These are phyloP conservation scores for Dryadula phaetusa DNA, from an alignment of 2,888 invertebrate genomes.

Conservation along the genomic window DNA sequence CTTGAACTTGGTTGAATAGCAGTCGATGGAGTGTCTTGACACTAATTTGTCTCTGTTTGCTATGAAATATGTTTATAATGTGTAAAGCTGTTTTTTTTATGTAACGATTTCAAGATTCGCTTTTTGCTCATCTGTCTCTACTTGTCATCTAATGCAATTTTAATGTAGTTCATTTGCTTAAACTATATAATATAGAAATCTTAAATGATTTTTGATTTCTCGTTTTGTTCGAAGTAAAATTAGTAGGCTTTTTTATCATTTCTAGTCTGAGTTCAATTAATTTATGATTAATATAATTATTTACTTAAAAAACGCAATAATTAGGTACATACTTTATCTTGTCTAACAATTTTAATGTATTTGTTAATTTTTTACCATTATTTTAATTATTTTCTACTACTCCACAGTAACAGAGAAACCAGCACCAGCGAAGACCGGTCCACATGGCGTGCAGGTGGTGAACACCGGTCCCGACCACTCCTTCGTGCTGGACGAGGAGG, in stretches of 20 bases:
- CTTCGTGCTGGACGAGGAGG: conserved; percentile 94
- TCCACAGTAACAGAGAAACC: conserved; percentile 65
- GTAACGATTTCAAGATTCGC: neutral
- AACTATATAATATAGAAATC: neutral
- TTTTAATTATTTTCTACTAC: neutral
- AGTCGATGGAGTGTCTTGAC: too few species aligned
- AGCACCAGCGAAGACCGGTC: conserved; percentile 58
- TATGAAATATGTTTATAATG: too few species aligned
- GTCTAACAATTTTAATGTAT: neutral
- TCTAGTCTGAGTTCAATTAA: too few species aligned
- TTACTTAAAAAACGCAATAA: too few species aligned
- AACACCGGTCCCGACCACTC: conserved; percentile 93
- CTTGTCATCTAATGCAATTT: neutral
- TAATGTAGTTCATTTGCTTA: neutral
- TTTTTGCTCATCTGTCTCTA: neutral
- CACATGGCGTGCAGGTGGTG: conserved; percentile 92
- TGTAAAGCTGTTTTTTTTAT: too few species aligned
- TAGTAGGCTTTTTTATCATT: too few species aligned
- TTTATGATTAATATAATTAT: too few species aligned
- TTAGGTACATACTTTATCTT: too few species aligned
- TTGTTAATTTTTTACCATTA: neutral
- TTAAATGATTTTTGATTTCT: neutral
- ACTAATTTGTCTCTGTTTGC: too few species aligned
- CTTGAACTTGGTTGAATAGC: too few species aligned
- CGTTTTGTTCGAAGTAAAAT: too few species aligned